Conservation (phyloP, 2,113 vertebrate species). For the Apistogramma diplotaenia region DNA sequence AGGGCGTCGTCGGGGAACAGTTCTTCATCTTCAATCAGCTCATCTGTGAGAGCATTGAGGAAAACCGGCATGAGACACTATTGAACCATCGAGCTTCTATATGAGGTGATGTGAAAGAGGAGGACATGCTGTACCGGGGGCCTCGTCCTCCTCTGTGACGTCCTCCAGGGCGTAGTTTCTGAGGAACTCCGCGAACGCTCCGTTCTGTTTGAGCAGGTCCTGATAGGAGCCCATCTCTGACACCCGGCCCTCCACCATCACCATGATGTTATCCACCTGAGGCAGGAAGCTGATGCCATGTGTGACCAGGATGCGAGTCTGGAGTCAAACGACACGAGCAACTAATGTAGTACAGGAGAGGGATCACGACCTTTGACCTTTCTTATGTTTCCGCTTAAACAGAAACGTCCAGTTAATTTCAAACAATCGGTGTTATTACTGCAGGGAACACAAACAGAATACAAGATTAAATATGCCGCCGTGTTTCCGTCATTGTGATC, state of each 20-base stretch:
- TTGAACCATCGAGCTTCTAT: neutral
- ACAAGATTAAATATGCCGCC: too few species aligned
- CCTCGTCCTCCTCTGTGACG: slow-evolving; percentile 80
- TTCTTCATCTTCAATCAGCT: slow-evolving; percentile 77
- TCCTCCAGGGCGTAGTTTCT: slow-evolving; percentile 86
- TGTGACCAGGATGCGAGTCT: slow-evolving; percentile 94
- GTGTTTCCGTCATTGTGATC: too few species aligned
- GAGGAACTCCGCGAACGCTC: slow-evolving; percentile 92
- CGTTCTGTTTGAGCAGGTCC: slow-evolving; percentile 84
- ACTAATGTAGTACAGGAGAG: too few species aligned
- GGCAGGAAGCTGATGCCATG: slow-evolving; percentile 93
- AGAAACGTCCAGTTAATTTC: too few species aligned
- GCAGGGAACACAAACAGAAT: too few species aligned
- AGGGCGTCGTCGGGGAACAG: slow-evolving; percentile 85
- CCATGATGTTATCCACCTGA: slow-evolving; percentile 89
- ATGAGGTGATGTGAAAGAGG: rapidly evolving
- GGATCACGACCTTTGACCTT: too few species aligned
- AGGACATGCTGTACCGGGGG: slow-evolving; percentile 62
- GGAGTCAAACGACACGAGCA: too few species aligned
- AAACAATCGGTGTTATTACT: too few species aligned
- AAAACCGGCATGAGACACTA: neutral
- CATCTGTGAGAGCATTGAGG: slow-evolving; percentile 52
- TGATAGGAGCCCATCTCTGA: slow-evolving; percentile 92
- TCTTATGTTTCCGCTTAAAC: too few species aligned
- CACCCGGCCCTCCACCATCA: slow-evolving; percentile 86